A percentile compares a stretch with the other conserved stretches of the same genome.
Evolutionary conservation across 2,888 invertebrate genomes (phyloP).

Genomic region (Lithophane semibrunnea): DNA sequence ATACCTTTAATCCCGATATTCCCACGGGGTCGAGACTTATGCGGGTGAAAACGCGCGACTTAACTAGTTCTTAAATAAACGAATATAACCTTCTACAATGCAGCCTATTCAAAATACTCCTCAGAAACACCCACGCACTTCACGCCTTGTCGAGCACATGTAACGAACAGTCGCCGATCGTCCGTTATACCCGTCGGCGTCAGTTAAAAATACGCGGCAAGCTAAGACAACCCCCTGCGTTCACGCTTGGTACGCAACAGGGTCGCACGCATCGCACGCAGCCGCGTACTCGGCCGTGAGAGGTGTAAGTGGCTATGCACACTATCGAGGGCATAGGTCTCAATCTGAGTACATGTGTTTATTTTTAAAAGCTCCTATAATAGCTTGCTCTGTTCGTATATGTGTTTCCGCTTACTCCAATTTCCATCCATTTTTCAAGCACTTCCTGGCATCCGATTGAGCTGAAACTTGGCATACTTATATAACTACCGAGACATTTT

Average conservation of each 20-base stretch:
- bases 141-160: constrained; percentile 41
- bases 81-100: not conserved
- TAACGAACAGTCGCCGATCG: constrained; percentile 30
- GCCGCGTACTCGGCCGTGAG: constrained; percentile 42
- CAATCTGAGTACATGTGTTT: too few relatives aligned
- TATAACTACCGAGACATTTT: too few relatives aligned
- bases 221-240: constrained; percentile 60
- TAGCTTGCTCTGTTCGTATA: too few relatives aligned
- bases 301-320: constrained; percentile 20
- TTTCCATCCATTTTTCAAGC: too few relatives aligned
- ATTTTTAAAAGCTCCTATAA: too few relatives aligned
- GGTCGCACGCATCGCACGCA: constrained; percentile 65
- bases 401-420: too few relatives aligned
- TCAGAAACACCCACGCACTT: constrained; percentile 44
- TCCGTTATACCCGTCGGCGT: constrained; percentile 44
- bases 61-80: too few relatives aligned
- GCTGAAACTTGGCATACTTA: too few relatives aligned
- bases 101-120: constrained; percentile 13
- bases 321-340: constrained; percentile 10
- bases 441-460: too few relatives aligned
- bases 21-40: too few relatives aligned
- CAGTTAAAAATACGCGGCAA: constrained; percentile 58
- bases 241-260: constrained; percentile 52
- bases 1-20: too few relatives aligned
- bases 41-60: too few relatives aligned